Evolutionary conservation across 2,888 invertebrate genomes (phyloP), one percentile per base, ranked within the genome.

Genomic region (Lydus trimaculatus): DNA sequence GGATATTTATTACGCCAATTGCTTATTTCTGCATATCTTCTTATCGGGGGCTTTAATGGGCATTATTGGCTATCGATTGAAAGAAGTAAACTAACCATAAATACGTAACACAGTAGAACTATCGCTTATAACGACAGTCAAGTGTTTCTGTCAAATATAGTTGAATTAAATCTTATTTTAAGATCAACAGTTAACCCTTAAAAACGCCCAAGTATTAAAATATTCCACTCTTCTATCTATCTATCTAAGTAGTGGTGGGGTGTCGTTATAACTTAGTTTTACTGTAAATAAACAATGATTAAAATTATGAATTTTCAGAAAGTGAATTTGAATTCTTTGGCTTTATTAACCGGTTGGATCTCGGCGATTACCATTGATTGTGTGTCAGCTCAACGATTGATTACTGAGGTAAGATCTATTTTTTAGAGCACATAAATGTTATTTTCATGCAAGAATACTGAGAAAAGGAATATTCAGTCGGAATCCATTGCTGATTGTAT

Each of bases 1-100:
- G n/a, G 67, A 67, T 39, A n/a, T 9, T n/a, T 31, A 61, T 20
- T 64, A 64, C 31, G n/a, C 31, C n/a, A 48, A 59, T 20, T 31
- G 64, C 9, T 31, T 67, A 6, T 67, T 67, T 20, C 64, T 64
- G n/a, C 67, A 67, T 20, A 64, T 63, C 7, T 31, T 67, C 4
- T 36, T 67, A 33, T 61, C 67, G 0, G 67, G 67, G 11, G 61
- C 64, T 25, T 25, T 67, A n/a, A 56, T 67, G 31, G 67, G 67
- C 7, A 61, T 67, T 36, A 67, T 67, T 31, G 67, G 64, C 0
- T 67, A 61, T 31, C 52, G 64, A 33, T 28, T 67, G 11, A 64
- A 56, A 33, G 68, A 64, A 28, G 62, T 62, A 62, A 61, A 31
- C n/a, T n/a, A n/a, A n/a, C 11, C 1, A 17, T 28, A 9, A 8